These are phyloP conservation scores for Tachysurus vachellii DNA, from an alignment of 2,113 vertebrate species.

Conservation along the genomic window DNA sequence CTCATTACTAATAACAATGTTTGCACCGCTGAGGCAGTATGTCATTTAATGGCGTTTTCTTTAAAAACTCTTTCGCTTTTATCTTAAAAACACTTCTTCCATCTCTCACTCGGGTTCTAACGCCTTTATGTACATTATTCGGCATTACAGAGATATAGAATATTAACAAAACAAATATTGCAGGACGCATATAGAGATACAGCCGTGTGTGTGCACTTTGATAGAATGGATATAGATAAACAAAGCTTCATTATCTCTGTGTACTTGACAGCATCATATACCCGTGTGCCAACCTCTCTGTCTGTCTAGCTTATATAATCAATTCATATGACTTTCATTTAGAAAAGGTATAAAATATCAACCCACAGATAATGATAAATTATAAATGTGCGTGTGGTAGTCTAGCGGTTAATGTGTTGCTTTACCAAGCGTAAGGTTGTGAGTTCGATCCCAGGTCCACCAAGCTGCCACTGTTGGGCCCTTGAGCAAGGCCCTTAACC, in stretches of 20 bases:
- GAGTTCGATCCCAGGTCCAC: no score
- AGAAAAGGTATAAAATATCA: background rate
- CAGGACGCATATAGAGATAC: background rate
- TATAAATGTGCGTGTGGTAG: background rate
- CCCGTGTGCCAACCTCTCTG: background rate
- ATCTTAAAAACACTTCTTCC: background rate
- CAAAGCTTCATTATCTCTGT: background rate
- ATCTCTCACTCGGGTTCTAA: conserved; percentile 19
- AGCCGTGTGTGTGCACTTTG: background rate
- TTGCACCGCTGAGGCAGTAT: background rate
- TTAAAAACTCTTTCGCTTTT: background rate
- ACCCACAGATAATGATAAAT: background rate
- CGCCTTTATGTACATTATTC: background rate
- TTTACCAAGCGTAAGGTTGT: no score
- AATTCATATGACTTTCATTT: background rate
- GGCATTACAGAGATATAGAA: background rate
- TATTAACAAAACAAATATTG: background rate
- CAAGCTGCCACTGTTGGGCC: no score
- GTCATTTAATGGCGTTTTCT: background rate
- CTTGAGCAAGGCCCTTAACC: no score
- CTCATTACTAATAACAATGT: background rate
- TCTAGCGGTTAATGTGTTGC: no score
- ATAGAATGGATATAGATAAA: background rate
- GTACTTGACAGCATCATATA: background rate
- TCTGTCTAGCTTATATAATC: background rate